Evolutionary conservation across 1,140 invertebrate species (phyloP).

Genomic region (Anastatus disparis): DNA sequence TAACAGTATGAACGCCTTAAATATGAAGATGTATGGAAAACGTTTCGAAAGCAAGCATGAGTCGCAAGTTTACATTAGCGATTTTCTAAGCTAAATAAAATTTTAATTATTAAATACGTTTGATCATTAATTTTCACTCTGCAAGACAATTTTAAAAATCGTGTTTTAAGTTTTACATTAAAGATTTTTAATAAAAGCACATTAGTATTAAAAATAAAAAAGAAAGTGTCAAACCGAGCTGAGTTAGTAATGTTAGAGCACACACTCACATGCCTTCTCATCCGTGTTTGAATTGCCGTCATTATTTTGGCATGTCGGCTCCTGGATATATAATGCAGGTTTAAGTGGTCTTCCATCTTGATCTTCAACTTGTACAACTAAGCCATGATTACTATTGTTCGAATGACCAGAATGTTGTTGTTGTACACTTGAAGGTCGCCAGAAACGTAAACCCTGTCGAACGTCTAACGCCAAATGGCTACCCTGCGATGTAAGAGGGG

Average conservation of each 20-base stretch:
- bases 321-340: slow-evolving; percentile 67
- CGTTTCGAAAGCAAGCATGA: too few species aligned
- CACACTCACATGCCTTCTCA: slow-evolving; percentile 69
- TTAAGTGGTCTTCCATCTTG: slow-evolving; percentile 70
- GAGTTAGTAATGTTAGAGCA: slow-evolving; percentile 66
- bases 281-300: slow-evolving; percentile 49
- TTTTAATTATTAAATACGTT: too few species aligned
- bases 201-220: background rate
- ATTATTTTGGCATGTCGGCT: slow-evolving; percentile 60
- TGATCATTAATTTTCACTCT: too few species aligned
- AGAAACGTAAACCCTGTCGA: slow-evolving; percentile 56
- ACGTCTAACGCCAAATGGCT: slow-evolving; percentile 61
- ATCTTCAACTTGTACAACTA: slow-evolving; percentile 73
- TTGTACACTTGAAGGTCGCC: slow-evolving; percentile 50
- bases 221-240: slow-evolving; percentile 45
- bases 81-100: too few species aligned
- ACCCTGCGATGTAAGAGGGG: slow-evolving; percentile 58
- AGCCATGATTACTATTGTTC: slow-evolving; percentile 68
- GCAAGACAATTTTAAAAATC: too few species aligned
- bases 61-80: too few species aligned
- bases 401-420: slow-evolving; percentile 42
- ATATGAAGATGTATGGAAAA: too few species aligned
- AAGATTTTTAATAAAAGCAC: too few species aligned
- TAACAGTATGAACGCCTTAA: too few species aligned
- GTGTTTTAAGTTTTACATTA: too few species aligned